Base-by-base conservation (phyloP, 2,888 invertebrate species). In the Fragum sueziense region DNA sequence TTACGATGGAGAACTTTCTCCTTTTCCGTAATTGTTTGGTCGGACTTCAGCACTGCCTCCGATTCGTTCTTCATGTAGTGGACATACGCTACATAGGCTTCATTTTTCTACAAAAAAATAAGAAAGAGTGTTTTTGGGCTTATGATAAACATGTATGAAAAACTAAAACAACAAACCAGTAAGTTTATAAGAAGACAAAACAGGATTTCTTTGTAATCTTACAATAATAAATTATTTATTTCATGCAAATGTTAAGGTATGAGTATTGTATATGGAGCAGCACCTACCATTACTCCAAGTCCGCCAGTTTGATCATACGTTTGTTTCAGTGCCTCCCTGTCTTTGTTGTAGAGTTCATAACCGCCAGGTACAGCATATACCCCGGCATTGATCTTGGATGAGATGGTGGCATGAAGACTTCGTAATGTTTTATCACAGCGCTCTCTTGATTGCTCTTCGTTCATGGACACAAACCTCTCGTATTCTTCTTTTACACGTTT, bases 271-370 rank as follows among this genome's bases (percentile, higher is more conserved):
- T n/a, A n/a, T n/a, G n/a, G n/a, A n/a, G n/a, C n/a, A n/a, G n/a
- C n/a, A 47, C 31, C 33, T 41, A 67, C 65, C 65, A 37, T 67
- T 3, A 67, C 65, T n/a, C 65, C 65, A 33, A 67, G 65, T 34
- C 25, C 37, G 4, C 1, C 1, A 4, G 25, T 17, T 2, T 1
- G 11, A 37, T 67, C 37, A 37, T 67, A 67, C 37, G 34, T 41
- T 34, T 41, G 6, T 17, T 67, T 37, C 6, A 67, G 65, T n/a
- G 34, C 37, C 4, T n/a, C 25, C 20, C 65, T 34, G 33, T 67
- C 65, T 9, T 17, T 37, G 14, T 37, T 37, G 22, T 67, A 67
- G 14, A 67, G 11, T n/a, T 37, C 25, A 37, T 67, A 67, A 9
- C 65, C 65, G 3, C 65, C 65, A 4, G 37, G 37, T n/a, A 37